Evolutionary conservation across 2,888 invertebrate genomes (phyloP), one percentile per base, ranked within the genome.

Genomic region (Volucella inanis): DNA sequence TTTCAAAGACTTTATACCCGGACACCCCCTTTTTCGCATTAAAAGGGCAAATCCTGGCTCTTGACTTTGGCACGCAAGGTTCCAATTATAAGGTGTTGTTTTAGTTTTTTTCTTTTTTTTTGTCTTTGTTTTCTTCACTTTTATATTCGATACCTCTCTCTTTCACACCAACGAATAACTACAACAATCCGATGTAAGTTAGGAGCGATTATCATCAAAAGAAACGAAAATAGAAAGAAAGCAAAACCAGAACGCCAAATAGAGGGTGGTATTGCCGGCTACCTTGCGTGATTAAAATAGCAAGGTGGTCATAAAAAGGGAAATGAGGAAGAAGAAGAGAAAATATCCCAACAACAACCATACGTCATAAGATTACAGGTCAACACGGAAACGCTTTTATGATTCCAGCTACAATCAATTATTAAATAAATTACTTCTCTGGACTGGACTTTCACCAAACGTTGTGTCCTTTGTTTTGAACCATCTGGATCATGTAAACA

Each of bases 201-300:
- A 67, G 50, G 67, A 50, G 38, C 59, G 50, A 57, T 75, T 12
- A 38, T 61, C 45, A 45, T 61, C 49, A 49, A 64, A 22, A 22
- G 62, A 39, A 31, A 49, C 15, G 11, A 31, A 47, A 57, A 12
- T 22, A 0, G 18, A 2, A 31, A 12, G 10, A 43, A 55, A 31
- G n/a, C 45, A 38, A 59, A 71, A 71, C 18, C 15, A n/a, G n/a
- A 31, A 31, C 31, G 6, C 38, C 31, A 55, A 11, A 4, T 45
- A 14, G 8, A 12, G 31, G 54, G 62, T 14, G 14, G n/a, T 14
- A 22, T 45, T 77, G 47, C 49, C 70, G 64, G 70, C 54, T 61
- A 70, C 22, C 52, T 64, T 78, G 70, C 78, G 78, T 78, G 70
- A 70, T 78, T 41, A 50, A 78, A 77, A 70, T 70, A 52, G 57